Evolutionary conservation across 2,888 invertebrate genomes (phyloP).

Genomic region (Diarsia brunnea): DNA sequence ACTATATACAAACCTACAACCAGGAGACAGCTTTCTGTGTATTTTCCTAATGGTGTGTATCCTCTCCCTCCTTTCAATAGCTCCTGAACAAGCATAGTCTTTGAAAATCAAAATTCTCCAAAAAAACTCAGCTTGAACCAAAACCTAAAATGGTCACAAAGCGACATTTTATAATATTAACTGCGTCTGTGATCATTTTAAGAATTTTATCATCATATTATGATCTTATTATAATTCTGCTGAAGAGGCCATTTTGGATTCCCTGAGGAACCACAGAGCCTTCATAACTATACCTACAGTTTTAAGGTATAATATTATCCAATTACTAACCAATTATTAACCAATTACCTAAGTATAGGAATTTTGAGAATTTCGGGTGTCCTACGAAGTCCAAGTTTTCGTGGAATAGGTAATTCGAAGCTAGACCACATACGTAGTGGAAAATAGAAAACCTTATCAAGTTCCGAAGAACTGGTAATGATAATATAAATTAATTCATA

Average conservation of each 20-base stretch:
- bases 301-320: neutral
- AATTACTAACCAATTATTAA: neutral
- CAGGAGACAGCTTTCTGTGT: neutral
- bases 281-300: neutral
- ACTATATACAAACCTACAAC: neutral
- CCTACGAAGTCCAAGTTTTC: constrained; percentile 2
- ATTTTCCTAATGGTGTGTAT: too few relatives aligned
- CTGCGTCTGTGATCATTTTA: too few relatives aligned
- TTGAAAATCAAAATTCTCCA: too few relatives aligned
- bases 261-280: too few relatives aligned
- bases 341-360: neutral
- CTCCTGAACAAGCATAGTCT: too few relatives aligned
- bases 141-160: too few relatives aligned
- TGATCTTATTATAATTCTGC: too few relatives aligned
- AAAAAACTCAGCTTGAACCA: too few relatives aligned
- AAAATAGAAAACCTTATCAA: constrained; percentile 32
- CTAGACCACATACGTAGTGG: constrained; percentile 24
- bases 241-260: too few relatives aligned
- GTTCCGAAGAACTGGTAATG: constrained; percentile 20
- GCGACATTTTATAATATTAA: too few relatives aligned
- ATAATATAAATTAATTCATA: constrained; percentile 7
- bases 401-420: neutral
- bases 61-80: too few relatives aligned
- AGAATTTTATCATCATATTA: too few relatives aligned
- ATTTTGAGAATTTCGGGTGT: neutral